Base-by-base conservation (phyloP, 2,888 invertebrate species). In the Amphipyra tragopoginis region DNA sequence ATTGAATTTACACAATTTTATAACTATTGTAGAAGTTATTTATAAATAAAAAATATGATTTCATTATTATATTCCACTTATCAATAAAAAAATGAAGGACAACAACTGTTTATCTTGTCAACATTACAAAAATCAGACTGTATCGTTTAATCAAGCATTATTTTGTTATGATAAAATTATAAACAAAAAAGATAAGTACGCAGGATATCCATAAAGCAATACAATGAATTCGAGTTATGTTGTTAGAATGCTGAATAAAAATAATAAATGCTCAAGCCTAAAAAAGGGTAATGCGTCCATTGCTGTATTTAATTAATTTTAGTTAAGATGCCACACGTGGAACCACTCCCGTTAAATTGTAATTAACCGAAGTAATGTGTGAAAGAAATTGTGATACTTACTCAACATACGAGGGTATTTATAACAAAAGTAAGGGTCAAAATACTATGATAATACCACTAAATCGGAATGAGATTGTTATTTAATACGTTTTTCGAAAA, bases 351-450 rank as follows among this genome's bases (percentile, higher is more conserved):
- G 50, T 42, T 54, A 42, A 21, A 43, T 51, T 51, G 13, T 43
- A 57, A 55, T 65, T 36, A 49, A 10, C 29, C n/a, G 15, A 57
- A 61, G 47, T 56, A 64, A 61, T 34, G 42, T 42, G 29, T 60
- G 39, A 14, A 53, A 66, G 55, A 56, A 65, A 58, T 54, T 26
- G 26, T 50, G 7, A 21, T 42, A 44, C 47, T 59, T 45, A 45
- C 15, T 34, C 26, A 14, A 15, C 7, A 3, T 66, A 39, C 5
- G 69, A 60, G 51, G 76, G 72, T 77, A 69, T 75, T 75, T 77
- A 45, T 53, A 59, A 73, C 75, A 75, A 73, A 75, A 65, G 21
- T 48, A 54, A 40, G 34, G 43, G 47, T 60, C 13, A 26, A 45
- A 64, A 42, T 47, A 36, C 3, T 21, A 13, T 13, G 7, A 15